These are phyloP conservation scores for Columbina picui DNA, from an alignment of 2,113 vertebrate genomes.

Conservation along the genomic window DNA sequence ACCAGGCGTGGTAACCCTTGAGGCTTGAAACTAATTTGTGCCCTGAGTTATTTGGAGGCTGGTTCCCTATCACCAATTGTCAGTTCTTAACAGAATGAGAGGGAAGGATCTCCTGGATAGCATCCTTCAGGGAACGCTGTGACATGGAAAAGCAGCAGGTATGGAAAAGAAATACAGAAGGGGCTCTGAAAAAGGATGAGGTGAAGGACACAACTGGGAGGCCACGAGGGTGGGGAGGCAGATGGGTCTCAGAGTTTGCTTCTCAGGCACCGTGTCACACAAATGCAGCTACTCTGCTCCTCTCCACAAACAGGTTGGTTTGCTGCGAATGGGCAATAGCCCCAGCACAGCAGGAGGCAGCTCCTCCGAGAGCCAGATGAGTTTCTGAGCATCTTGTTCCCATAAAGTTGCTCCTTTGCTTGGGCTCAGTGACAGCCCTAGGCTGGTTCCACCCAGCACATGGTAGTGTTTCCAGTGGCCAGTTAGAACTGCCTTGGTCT, in stretches of 20 bases:
- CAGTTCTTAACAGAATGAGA: not conserved
- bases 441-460: slow-evolving; percentile 63
- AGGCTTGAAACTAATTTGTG: not conserved
- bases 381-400: slow-evolving; percentile 49
- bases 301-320: not conserved
- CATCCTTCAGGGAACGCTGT: not conserved
- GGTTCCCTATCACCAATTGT: not conserved
- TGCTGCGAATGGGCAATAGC: not conserved
- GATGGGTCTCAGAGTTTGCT: fast-evolving
- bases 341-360: not conserved
- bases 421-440: not conserved
- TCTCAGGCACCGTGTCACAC: fast-evolving
- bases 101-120: not conserved
- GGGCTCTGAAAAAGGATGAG: not conserved
- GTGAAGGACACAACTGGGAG: not conserved
- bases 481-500: slow-evolving; percentile 43
- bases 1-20: not conserved
- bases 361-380: not conserved
- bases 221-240: not conserved
- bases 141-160: not conserved
- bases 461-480: slow-evolving; percentile 46
- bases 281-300: fast-evolving
- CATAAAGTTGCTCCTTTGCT: slow-evolving; percentile 37
- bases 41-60: not conserved
- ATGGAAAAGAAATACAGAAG: fast-evolving